Conservation (phyloP, 1,140 invertebrate genomes). For the Diploscapter pachys region DNA sequence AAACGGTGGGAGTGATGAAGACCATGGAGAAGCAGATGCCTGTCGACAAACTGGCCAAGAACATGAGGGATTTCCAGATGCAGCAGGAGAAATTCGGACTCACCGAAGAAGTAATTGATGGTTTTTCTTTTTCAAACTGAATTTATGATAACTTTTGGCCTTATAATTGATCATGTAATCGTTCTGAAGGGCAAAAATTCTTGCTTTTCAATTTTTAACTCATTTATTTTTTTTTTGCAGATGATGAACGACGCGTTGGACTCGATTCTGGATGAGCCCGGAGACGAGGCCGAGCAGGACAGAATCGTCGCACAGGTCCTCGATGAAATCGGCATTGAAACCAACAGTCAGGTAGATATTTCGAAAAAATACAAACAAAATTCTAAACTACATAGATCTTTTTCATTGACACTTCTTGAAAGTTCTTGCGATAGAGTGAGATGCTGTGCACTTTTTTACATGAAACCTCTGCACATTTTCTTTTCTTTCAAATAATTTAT, state of each 20-base stretch:
- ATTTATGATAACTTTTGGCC: not conserved
- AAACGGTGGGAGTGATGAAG: slow-evolving; percentile 74
- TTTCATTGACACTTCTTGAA: not conserved
- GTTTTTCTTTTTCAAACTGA: not conserved
- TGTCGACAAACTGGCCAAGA: slow-evolving; percentile 75
- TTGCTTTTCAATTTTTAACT: not conserved
- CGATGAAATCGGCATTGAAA: slow-evolving; percentile 92
- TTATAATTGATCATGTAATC: not conserved
- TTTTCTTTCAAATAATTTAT: not conserved
- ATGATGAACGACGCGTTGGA: slow-evolving; percentile 88
- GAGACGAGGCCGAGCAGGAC: slow-evolving; percentile 83
- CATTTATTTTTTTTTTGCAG: slow-evolving; percentile 35
- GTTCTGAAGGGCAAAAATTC: not conserved
- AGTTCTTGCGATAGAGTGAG: not conserved
- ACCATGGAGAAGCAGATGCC: slow-evolving; percentile 82
- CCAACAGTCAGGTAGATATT: slow-evolving; percentile 74
- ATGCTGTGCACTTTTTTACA: not conserved
- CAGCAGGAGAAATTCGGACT: slow-evolving; percentile 83
- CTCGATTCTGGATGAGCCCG: slow-evolving; percentile 81
- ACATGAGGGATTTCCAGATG: slow-evolving; percentile 76
- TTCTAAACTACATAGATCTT: not conserved
- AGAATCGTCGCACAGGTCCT: slow-evolving; percentile 80
- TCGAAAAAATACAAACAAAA: not conserved
- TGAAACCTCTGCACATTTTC: not conserved
- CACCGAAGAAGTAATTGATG: slow-evolving; percentile 71